phyloP scores from a whole-genome alignment of 2,113 vertebrate genomes.

The Coptodon rendalli region DNA sequence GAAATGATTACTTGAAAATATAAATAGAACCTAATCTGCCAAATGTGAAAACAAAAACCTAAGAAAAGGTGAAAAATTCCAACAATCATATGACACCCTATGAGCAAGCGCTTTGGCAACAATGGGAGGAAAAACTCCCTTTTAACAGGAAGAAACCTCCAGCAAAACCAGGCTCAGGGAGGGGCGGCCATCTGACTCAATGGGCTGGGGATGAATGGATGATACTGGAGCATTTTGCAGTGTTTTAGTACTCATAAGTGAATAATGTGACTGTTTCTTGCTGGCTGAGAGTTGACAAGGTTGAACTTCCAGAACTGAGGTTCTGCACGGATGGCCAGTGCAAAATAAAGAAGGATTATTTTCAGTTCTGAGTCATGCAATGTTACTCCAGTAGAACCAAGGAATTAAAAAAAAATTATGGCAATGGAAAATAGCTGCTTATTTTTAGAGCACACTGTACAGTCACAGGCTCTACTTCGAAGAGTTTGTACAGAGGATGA shows the following conservation, averaged over 20 bases:
- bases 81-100: too few species aligned
- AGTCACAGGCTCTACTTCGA: not conserved
- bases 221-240: not conserved
- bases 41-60: too few species aligned
- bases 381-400: not conserved
- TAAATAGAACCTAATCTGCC: too few species aligned
- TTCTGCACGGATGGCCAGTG: rapidly evolving
- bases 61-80: too few species aligned
- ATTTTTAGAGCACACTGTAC: not conserved
- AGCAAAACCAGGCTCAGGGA: not conserved
- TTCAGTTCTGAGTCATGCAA: not conserved
- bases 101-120: not conserved
- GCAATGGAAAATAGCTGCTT: not conserved
- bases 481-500: not conserved
- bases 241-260: not conserved
- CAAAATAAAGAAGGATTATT: not conserved
- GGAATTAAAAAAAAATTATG: rapidly evolving
- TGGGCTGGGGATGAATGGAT: not conserved
- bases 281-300: not conserved
- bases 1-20: too few species aligned
- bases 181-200: rapidly evolving
- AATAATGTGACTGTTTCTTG: not conserved
- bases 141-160: not conserved
- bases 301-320: not conserved
- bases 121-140: not conserved